Conservation (phyloP, 2,113 vertebrate species). For the Equus przewalskii region DNA sequence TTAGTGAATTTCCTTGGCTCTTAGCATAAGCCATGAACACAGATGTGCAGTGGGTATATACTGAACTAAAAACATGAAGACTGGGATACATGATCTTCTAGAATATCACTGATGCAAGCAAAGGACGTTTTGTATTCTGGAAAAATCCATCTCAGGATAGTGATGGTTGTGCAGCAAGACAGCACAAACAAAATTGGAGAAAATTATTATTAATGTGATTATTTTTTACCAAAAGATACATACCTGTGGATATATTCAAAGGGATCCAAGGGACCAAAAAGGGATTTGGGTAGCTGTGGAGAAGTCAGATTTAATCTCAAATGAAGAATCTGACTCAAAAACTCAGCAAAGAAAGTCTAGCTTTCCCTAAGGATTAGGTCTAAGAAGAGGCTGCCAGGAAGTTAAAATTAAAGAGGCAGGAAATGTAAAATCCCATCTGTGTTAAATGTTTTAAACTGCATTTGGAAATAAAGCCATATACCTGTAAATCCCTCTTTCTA, state of each 20-base stretch:
- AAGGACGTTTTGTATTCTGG: background rate
- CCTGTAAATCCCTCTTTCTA: background rate
- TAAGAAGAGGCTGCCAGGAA: background rate
- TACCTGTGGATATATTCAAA: background rate
- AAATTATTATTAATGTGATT: background rate
- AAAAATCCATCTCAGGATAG: background rate
- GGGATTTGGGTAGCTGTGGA: background rate
- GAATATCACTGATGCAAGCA: background rate
- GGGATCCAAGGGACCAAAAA: background rate
- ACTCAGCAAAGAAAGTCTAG: background rate
- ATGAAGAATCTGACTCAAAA: constrained; percentile 35
- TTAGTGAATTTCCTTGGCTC: background rate
- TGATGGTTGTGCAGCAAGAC: background rate
- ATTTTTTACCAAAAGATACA: background rate
- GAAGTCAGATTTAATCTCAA: background rate
- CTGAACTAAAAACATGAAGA: background rate
- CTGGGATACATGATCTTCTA: background rate
- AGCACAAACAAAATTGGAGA: background rate
- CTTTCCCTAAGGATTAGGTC: background rate
- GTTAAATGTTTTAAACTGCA: background rate
- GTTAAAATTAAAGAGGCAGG: background rate
- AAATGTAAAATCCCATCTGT: background rate
- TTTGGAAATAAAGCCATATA: background rate
- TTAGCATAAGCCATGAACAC: background rate
- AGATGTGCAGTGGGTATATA: background rate